Base-by-base conservation (phyloP, 1,140 invertebrate species). In the Drosophila neocordata region DNA sequence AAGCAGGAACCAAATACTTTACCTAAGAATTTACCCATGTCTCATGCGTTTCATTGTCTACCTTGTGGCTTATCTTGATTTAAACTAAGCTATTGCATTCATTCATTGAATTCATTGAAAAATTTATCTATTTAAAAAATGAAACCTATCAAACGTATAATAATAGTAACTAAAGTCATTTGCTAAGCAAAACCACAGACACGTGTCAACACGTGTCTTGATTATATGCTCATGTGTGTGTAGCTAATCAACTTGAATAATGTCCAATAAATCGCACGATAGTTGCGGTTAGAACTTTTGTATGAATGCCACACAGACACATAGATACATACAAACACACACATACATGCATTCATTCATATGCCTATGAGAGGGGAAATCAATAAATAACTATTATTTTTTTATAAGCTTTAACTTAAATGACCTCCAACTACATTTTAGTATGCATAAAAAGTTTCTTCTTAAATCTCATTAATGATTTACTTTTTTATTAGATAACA, bases 251-350 rank as follows among this genome's bases (percentile, higher is more conserved):
- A 66, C 53, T 52, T 12, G 34, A 27, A 13, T 31, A 52, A 57
- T 68, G 59, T 0, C 53, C 62, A 60, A 63, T 69, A 56, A 48
- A 69, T 79, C 65, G 53, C 66, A 79, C 76, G 48, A 51, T 34
- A 38, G 4, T 62, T 69, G 61, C 48, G 70, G 65, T 55, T 72
- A 53, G 20, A 55, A 22, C 13, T 37, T 63, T 52, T 44, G 38
- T 44, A 44, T 44, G 13, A 15, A 18, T 44, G 9, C 8, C 7
- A 11, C 41, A 20, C 41, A 35, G 3, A 31, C 27, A 31, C 22
- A n/a, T n/a, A n/a, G 1, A 24, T 24, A 31, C 27, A 31, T 6
- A 31, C 1, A 31, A 6, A 31, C 15, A 11, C 41, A 11, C 15
- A 35, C 13, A 64, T 63, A 13, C 59, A 64, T 71, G 63, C 4